Base-by-base conservation (phyloP, 2,113 vertebrate genomes). In the Hippocampus mohnikei region DNA sequence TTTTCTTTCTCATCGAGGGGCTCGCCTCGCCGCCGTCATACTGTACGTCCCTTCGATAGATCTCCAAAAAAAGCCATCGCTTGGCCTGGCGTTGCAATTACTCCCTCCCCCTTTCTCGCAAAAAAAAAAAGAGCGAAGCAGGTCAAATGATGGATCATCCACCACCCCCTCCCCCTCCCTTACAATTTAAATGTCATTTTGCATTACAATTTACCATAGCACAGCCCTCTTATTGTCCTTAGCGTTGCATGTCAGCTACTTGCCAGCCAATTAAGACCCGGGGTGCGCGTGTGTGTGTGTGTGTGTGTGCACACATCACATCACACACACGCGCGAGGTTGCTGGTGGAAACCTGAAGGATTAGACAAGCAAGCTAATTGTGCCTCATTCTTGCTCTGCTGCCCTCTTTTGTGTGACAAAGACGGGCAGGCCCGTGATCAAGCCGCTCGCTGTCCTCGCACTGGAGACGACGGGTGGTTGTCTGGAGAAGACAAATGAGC, bases 171-270 rank as follows among this genome's bases (percentile, higher is more conserved):
- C 98, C 97, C 94, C 87, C 95, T 93, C 94, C 93, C 95, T 96
- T 98, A 97, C 96, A 99, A 99, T 99, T 99, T 99, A 98, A 95
- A 96, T 98, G 97, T 99, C 97, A 98, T 93, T 96, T 89, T 95
- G 95, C 93, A 91, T 95, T 95, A 94, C 95, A 95, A 96, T 97
- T 98, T 96, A 96, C 94, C 94, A 94, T 92, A 91, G 95, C 93
- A 89, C 92, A 76, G 77, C 92, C 94, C 92, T 11, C 94, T 91
- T 93, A 99, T 96, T 95, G 95, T 95, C 95, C 95, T 94, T 94
- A 96, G 97, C 97, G 97, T 97, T 95, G 95, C 96, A 97, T 96
- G 96, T 98, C 97, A 98, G 96, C 95, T 96, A 95, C 96, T 99
- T 99, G 98, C 96, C 96, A 98, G 94, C 96, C 96, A 98, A 98